Base-by-base conservation (phyloP, 2,888 invertebrate genomes). In the Julus scandinavius region DNA sequence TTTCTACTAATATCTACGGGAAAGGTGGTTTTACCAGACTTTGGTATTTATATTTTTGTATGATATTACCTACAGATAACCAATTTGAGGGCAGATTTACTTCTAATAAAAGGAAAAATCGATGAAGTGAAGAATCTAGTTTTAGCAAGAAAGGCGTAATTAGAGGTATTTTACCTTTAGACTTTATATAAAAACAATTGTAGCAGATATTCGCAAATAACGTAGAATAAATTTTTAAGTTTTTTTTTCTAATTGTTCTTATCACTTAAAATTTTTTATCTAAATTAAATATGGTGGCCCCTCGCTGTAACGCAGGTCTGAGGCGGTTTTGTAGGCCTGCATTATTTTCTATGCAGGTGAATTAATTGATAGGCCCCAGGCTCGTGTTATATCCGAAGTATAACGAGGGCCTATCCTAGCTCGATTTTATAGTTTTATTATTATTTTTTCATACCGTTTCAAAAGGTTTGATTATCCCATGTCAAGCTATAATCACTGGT, bases 121-220 rank as follows among this genome's bases (percentile, higher is more conserved):
- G 85, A 41, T 17, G 85, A 85, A 45, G 40, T 85, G 45, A 85
- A 85, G 40, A 45, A 85, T 38, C 41, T 85, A 41, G 45, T 63
- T 63, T n/a, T n/a, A 63, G 17, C 63, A 63, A 63, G n/a, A n/a
- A 63, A 63, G n/a, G 4, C 1, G 63, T 63, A 63, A n/a, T 63
- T 63, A n/a, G 6, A 9, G n/a, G 63, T n/a, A n/a, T 63, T 63
- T n/a, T 63, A 63, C n/a, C n/a, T 63, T 63, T 20, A 63, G 17
- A 63, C n/a, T 63, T 63, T 63, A 63, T 63, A 63, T 63, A 1
- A 63, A 63, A 6, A 63, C n/a, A 63, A n/a, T 63, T 63, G 4
- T n/a, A 63, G 6, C 11, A 15, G 54, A 54, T 15, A 54, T 54
- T 54, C 9, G 4, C 63, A n/a, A 63, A n/a, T 5, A 63, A n/a